Conservation (phyloP, 2,888 invertebrate genomes). For the Tholera decimalis region DNA sequence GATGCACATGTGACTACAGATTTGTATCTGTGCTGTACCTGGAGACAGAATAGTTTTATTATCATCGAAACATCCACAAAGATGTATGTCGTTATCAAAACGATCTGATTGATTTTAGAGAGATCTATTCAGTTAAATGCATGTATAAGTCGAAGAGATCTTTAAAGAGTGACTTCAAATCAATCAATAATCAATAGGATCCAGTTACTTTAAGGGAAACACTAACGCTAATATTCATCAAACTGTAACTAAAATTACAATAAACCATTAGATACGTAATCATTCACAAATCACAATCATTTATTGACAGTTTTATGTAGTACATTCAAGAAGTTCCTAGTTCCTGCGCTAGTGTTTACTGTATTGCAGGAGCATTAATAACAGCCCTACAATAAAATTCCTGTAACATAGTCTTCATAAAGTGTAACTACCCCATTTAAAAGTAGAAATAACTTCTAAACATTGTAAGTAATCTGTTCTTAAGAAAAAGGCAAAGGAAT, state of each 20-base stretch:
- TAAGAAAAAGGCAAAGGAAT: constrained; percentile 57
- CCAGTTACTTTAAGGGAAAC: too few relatives aligned
- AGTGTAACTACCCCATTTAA: constrained; percentile 17
- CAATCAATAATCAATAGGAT: too few relatives aligned
- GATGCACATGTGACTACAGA: not conserved
- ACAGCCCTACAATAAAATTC: constrained; percentile 16
- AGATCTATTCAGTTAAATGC: too few relatives aligned
- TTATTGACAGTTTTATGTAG: too few relatives aligned
- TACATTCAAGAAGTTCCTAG: too few relatives aligned
- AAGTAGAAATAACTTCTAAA: constrained; percentile 40
- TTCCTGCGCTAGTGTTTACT: too few relatives aligned
- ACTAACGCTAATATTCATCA: not conserved
- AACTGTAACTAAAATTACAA: not conserved
- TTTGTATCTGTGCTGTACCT: constrained; percentile 11
- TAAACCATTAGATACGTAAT: not conserved
- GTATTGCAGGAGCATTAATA: not conserved
- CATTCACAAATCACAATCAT: too few relatives aligned
- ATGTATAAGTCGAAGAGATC: too few relatives aligned
- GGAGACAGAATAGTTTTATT: not conserved
- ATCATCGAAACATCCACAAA: not conserved
- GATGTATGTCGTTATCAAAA: not conserved
- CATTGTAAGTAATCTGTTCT: constrained; percentile 57
- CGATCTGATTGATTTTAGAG: too few relatives aligned
- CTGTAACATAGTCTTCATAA: constrained; percentile 18
- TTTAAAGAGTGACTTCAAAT: too few relatives aligned